A percentile compares a stretch with the other conserved stretches of the same genome.
phyloP scores from a whole-genome alignment of 1,140 invertebrate genomes.

The Tetragonula clypearis region DNA sequence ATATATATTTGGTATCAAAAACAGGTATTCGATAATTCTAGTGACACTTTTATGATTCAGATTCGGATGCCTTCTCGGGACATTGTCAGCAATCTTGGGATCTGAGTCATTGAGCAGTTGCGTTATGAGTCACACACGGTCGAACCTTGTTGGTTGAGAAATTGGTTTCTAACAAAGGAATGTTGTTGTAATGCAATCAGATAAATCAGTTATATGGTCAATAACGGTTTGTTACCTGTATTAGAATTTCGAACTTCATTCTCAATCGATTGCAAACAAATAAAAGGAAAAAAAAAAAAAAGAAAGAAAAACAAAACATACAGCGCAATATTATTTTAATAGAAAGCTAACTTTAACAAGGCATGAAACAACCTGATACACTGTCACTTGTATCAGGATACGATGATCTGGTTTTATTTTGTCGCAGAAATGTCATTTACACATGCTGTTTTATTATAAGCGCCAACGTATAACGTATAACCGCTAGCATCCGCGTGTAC shows the following conservation, averaged over 20 bases:
- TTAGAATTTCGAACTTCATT: constrained; percentile 5
- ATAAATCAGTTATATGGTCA: neutral
- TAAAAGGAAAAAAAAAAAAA: neutral
- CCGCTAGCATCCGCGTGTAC: constrained; percentile 4
- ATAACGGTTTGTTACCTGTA: constrained; percentile 10
- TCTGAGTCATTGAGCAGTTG: constrained; percentile 74
- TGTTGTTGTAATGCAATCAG: constrained; percentile 66
- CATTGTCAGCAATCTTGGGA: constrained; percentile 72
- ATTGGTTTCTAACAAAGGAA: constrained; percentile 79
- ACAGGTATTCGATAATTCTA: constrained; percentile 11
- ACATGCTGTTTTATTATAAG: neutral
- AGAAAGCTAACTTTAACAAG: neutral
- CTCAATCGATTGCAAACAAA: neutral
- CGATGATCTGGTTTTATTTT: neutral
- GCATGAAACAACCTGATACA: neutral
- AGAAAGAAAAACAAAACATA: neutral
- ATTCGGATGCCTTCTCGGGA: constrained; percentile 64
- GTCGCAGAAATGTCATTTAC: neutral
- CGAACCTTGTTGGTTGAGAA: constrained; percentile 66
- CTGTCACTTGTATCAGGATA: neutral
- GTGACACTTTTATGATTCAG: constrained; percentile 37
- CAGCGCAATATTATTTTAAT: neutral
- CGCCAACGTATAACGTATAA: neutral
- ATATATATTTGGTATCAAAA: neutral
- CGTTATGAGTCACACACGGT: constrained; percentile 71